These are phyloP conservation scores for Cheilosia urbana DNA, from an alignment of 2,888 invertebrate species.

Conservation along the genomic window DNA sequence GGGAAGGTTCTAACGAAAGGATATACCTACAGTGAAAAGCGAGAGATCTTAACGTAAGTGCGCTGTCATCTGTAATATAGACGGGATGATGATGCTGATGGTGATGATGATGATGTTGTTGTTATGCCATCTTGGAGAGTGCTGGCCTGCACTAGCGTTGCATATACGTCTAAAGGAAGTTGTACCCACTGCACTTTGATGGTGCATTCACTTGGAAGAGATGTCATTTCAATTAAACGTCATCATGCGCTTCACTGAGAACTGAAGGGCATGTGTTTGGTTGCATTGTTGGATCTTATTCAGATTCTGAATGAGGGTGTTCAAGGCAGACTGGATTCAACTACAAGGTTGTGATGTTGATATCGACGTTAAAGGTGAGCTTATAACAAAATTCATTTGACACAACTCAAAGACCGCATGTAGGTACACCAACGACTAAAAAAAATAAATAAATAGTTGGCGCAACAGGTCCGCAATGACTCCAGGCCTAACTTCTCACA, in stretches of 20 bases:
- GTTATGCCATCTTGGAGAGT: constrained; percentile 1
- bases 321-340: background rate
- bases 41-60: constrained; percentile 68
- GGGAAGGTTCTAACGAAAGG: constrained; percentile 19
- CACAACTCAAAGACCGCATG: too few relatives aligned
- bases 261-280: background rate
- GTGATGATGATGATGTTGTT: constrained; percentile 19
- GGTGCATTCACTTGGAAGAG: constrained; percentile 50
- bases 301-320: background rate
- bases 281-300: background rate
- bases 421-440: too few relatives aligned
- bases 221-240: constrained; percentile 40
- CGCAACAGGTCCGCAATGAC: too few relatives aligned
- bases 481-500: too few relatives aligned
- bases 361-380: too few relatives aligned
- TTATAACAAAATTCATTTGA: too few relatives aligned
- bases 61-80: constrained; percentile 58
- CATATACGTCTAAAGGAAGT: constrained; percentile 17
- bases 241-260: constrained; percentile 9
- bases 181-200: constrained; percentile 36
- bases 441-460: too few relatives aligned
- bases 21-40: constrained; percentile 15
- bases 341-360: too few relatives aligned
- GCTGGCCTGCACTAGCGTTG: background rate
- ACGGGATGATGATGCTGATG: constrained; percentile 43